Evolutionary conservation across 1,140 invertebrate species (phyloP).

Genomic region (Drosophila jambulina): DNA sequence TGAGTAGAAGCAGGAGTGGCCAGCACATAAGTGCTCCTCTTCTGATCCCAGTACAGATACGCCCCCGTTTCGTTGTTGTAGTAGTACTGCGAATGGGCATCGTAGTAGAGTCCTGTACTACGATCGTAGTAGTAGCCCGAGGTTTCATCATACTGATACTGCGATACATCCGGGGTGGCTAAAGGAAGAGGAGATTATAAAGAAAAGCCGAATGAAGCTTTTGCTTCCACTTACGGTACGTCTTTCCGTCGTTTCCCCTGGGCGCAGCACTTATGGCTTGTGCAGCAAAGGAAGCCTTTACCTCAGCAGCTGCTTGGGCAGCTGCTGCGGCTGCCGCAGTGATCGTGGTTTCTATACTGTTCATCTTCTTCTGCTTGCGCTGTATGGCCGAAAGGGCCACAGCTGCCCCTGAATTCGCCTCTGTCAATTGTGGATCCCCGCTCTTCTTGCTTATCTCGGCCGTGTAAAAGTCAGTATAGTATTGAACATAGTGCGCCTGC

Average conservation of each 20-base stretch:
- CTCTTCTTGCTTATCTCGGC: conserved; percentile 89
- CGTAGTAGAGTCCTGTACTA: conserved; percentile 96
- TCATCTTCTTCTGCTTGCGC: conserved; percentile 84
- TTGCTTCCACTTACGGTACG: conserved; percentile 87
- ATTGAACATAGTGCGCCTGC: conserved; percentile 90
- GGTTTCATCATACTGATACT: conserved; percentile 97
- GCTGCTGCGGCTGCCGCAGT: conserved; percentile 78
- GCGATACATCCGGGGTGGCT: conserved; percentile 95
- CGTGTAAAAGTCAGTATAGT: conserved; percentile 93
- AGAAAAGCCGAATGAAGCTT: not conserved
- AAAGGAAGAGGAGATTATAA: conserved; percentile 19
- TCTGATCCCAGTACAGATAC: conserved; percentile 98
- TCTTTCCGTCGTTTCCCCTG: conserved; percentile 88
- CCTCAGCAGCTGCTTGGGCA: conserved; percentile 69
- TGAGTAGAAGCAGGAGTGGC: conserved; percentile 87
- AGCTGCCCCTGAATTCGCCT: conserved; percentile 94
- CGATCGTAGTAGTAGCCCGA: conserved; percentile 99
- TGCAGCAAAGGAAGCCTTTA: conserved; percentile 67
- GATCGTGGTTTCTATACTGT: conserved; percentile 70
- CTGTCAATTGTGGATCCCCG: conserved; percentile 85
- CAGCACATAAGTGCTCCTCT: conserved; percentile 92
- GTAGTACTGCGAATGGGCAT: conserved; percentile 97
- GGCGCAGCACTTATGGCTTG: conserved; percentile 83
- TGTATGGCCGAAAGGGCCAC: conserved; percentile 94
- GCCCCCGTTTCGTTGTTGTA: conserved; percentile 95